Conservation (phyloP, 2,113 vertebrate species). For the Eudorcas thomsonii region DNA sequence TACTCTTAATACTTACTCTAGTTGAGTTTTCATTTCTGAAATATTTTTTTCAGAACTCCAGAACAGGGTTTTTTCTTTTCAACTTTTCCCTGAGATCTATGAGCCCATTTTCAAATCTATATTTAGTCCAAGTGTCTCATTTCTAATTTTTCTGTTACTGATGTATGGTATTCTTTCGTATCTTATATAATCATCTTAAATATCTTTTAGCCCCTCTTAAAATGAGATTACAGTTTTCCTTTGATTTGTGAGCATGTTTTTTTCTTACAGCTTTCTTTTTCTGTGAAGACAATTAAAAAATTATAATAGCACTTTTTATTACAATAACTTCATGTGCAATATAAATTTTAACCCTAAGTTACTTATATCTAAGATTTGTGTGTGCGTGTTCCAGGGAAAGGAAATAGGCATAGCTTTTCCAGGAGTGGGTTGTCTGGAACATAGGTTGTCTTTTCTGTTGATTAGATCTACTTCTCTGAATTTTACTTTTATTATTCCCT, state of each 20-base stretch:
- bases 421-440: not conserved
- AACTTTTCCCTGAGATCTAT: not conserved
- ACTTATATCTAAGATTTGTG: not conserved
- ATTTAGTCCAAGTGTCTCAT: not conserved
- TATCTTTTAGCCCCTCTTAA: not conserved
- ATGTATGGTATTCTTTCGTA: not conserved
- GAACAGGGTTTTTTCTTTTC: not conserved
- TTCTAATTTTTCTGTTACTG: not conserved
- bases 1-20: not conserved
- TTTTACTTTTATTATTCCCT: not conserved
- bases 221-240: not conserved
- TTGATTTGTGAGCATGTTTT: not conserved
- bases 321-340: not conserved
- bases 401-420: not conserved
- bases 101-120: not conserved
- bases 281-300: not conserved
- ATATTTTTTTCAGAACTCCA: not conserved
- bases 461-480: not conserved
- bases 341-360: not conserved
- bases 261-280: not conserved
- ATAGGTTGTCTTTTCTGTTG: not conserved
- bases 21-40: not conserved
- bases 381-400: not conserved
- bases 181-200: not conserved
- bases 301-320: not conserved